Base-by-base conservation (phyloP, 1,140 invertebrate species). In the Drosophila teissieri region DNA sequence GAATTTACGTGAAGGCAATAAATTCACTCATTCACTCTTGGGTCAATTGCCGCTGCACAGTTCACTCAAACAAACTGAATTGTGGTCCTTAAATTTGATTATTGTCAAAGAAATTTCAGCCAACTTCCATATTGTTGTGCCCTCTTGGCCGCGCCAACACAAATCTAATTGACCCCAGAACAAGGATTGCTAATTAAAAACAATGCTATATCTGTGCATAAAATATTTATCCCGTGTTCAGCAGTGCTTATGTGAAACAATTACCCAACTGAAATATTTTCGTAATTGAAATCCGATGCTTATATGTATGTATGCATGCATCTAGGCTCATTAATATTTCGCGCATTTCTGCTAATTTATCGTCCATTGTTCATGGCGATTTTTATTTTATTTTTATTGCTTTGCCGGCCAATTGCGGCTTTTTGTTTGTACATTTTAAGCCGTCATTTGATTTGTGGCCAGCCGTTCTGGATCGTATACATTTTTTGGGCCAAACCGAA, bases 381-480 rank as follows among this genome's bases (percentile, higher is more conserved):
- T 73, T 64, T 58, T 51, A 68, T 68, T 65, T 68, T 44, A 65
- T 65, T 45, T 65, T 52, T 80, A 48, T 58, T 60, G 55, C 34
- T 61, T 51, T 56, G 39, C 60, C 17, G 51, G 45, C 58, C 68
- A 72, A 74, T 74, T 86, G 64, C 11, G 64, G 68, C 72, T 60
- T 67, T 72, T 51, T 54, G 68, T 51, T 60, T 62, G 62, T 58
- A 55, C 51, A 62, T 56, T 52, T 75, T 76, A 45, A 65, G 52
- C 51, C 61, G 45, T 65, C 64, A 63, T 80, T 88, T 73, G 63
- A 89, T 83, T 88, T 89, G 83, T 61, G 83, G 72, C 62, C 52
- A 40, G 15, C 24, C 53, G 31, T 52, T 42, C 51, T 36, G 67
- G 68, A 69, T 79, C 46, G 52, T 76, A 88, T 77, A 63, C 8